phyloP scores from a whole-genome alignment of 2,797 vertebrate species.

The Heliangelus exortis region DNA sequence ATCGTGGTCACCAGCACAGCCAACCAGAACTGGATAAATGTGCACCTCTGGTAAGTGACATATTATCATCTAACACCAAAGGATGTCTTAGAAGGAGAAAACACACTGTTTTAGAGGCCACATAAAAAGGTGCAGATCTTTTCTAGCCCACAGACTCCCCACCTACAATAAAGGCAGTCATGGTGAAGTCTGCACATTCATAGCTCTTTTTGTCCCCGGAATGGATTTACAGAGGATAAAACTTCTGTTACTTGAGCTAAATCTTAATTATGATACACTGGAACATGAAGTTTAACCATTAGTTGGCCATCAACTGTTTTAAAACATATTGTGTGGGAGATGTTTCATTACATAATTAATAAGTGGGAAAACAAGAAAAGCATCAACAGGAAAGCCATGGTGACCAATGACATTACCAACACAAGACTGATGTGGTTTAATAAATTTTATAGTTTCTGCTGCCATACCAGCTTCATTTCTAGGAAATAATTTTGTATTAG shows the following conservation, averaged over 20 bases:
- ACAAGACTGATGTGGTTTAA: neutral
- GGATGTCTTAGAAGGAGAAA: neutral
- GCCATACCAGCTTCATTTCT: neutral
- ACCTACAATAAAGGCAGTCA: neutral
- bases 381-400: neutral
- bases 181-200: neutral
- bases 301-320: neutral
- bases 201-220: neutral
- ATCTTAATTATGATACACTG: neutral
- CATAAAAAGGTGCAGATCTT: neutral
- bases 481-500: neutral
- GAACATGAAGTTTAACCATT: neutral
- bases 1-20: neutral
- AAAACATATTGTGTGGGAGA: accelerated
- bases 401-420: neutral
- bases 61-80: neutral
- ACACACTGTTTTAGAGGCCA: neutral
- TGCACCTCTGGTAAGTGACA: neutral
- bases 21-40: neutral
- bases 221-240: neutral
- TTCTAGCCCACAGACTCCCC: neutral
- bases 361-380: neutral
- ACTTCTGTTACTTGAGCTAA: neutral
- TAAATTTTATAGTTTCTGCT: neutral
- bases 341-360: neutral